A percentile compares a stretch with the other conserved stretches of the same genome.
phyloP scores from a whole-genome alignment of 2,113 vertebrate genomes.

The Lucifuga dentata region DNA sequence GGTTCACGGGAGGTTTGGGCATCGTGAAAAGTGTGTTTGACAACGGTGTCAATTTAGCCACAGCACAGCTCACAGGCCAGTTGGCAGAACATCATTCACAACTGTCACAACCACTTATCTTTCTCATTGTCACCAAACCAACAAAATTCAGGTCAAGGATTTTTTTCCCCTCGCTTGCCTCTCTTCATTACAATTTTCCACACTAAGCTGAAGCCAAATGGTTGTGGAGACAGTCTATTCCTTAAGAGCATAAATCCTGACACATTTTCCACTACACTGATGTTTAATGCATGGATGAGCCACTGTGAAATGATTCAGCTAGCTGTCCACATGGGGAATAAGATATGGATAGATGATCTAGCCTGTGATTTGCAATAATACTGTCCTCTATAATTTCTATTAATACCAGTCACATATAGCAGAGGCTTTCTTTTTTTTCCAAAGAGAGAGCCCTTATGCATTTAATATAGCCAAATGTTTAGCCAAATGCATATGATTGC shows the following conservation, averaged over 20 bases:
- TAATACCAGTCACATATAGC: slow-evolving; percentile 1
- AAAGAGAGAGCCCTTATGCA: neutral
- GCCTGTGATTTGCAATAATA: slow-evolving; percentile 31
- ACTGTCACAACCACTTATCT: slow-evolving; percentile 95
- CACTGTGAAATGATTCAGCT: slow-evolving; percentile 19
- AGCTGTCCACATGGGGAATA: slow-evolving; percentile 8
- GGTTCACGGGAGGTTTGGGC: slow-evolving; percentile 89
- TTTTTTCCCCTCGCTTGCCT: slow-evolving; percentile 49
- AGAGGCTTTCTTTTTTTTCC: slow-evolving; percentile 3
- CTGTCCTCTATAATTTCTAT: slow-evolving; percentile 25
- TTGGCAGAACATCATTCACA: slow-evolving; percentile 92
- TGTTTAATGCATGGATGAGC: slow-evolving; percentile 48
- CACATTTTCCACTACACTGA: slow-evolving; percentile 51
- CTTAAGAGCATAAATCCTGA: slow-evolving; percentile 47
- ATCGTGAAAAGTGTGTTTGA: slow-evolving; percentile 87
- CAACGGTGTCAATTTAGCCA: slow-evolving; percentile 91
- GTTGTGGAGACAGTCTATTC: slow-evolving; percentile 60
- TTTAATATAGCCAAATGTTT: slow-evolving; percentile 10
- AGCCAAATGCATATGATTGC: neutral
- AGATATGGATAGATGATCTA: slow-evolving; percentile 24
- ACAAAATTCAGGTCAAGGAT: slow-evolving; percentile 86
- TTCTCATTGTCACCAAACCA: slow-evolving; percentile 88
- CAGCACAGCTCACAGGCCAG: slow-evolving; percentile 82
- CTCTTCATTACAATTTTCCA: slow-evolving; percentile 70
- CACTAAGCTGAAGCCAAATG: slow-evolving; percentile 76